Base-by-base conservation (phyloP, 2,888 invertebrate genomes). In the Automeris io region DNA sequence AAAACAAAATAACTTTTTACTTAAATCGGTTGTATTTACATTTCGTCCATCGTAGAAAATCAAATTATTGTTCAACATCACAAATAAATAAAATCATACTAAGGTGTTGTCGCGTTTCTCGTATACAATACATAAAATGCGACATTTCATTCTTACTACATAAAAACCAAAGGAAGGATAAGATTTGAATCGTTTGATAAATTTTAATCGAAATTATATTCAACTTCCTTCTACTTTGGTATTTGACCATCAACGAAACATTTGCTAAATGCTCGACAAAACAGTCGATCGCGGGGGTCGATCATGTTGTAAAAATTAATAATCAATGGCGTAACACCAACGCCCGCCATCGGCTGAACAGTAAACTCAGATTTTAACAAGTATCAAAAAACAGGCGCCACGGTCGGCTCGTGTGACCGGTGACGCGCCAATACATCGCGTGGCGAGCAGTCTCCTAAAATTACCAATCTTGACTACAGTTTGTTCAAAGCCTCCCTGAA, bases 11-110 rank as follows among this genome's bases (percentile, higher is more conserved):
- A 83, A 80, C 78, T 65, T 83, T 85, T 85, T 86, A 85, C 85
- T 85, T 82, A 81, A 82, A 85, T 85, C 83, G 85, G 85, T 86
- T 86, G 86, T 86, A 86, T 86, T 86, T 86, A 86, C 86, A 86
- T 80, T 81, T 82, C 80, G 83, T 83, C 83, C 83, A 76, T 80
- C 73, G 82, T 85, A 85, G 82, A 85, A 85, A 85, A 86, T 82
- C 79, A 85, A 80, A 80, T 29, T 8, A 75, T 77, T 81, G 81
- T 82, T 83, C 78, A 85, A 86, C 83, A 86, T 86, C 82, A 85
- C 85, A 85, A 86, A 86, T 86, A 85, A 86, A 85, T 86, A 80
- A 85, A 80, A 82, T 82, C 83, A 76, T 78, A 80, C 81, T 83
- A 83, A 82, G 79, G 78, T 83, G 80, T 80, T 77, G 78, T 85